These are phyloP conservation scores for Boleophthalmus pectinirostris DNA, from an alignment of 2,113 vertebrate species.

Conservation along the genomic window DNA sequence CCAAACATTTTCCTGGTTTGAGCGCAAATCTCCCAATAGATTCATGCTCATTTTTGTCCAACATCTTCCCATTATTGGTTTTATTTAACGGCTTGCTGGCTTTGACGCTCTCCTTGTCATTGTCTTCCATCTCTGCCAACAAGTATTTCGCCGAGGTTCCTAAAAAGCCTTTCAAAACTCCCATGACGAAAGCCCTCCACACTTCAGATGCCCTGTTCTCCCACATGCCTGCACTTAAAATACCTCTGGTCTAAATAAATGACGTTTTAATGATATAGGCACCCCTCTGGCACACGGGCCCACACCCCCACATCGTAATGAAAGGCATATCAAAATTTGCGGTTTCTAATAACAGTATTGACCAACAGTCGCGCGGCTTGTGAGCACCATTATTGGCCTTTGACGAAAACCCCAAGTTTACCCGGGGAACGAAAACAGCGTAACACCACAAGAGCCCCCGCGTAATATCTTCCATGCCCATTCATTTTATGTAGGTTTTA, in stretches of 20 bases:
- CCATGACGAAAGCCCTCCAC: not conserved
- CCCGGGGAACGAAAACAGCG: slow-evolving; percentile 63
- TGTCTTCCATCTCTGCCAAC: not conserved
- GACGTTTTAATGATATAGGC: slow-evolving; percentile 38
- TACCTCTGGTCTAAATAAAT: slow-evolving; percentile 21
- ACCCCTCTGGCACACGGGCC: slow-evolving; percentile 40
- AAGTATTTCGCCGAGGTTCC: not conserved
- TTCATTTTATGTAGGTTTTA: slow-evolving; percentile 83
- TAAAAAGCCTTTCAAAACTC: not conserved
- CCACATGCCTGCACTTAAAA: slow-evolving; percentile 6
- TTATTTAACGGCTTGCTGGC: not conserved
- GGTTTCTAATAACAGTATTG: slow-evolving; percentile 73
- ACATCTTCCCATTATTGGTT: not conserved
- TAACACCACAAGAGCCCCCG: slow-evolving; percentile 61
- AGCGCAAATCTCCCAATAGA: no score
- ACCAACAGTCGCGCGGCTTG: slow-evolving; percentile 73
- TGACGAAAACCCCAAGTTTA: slow-evolving; percentile 77
- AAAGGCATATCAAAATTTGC: slow-evolving; percentile 69
- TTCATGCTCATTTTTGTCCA: not conserved
- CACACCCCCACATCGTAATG: slow-evolving; percentile 51
- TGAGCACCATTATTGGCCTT: slow-evolving; percentile 68
- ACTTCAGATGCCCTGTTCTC: not conserved
- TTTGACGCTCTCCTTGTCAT: not conserved
- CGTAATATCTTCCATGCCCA: slow-evolving; percentile 81
- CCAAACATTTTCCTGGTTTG: no score